Conservation (phyloP, 2,113 vertebrate species). For the Noctilio leporinus region DNA sequence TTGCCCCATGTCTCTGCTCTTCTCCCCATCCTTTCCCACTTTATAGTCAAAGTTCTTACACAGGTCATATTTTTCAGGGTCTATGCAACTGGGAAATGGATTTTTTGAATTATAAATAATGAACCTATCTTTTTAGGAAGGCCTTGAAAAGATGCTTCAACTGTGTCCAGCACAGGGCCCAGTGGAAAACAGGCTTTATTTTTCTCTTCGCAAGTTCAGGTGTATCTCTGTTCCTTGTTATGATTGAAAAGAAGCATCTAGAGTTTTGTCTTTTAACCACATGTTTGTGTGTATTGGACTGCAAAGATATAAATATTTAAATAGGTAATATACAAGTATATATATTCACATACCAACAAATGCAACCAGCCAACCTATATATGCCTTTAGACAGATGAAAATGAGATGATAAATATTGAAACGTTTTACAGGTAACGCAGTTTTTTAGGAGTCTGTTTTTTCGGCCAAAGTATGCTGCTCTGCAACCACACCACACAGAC, state of each 20-base stretch:
- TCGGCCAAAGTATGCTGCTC: slow-evolving; percentile 39
- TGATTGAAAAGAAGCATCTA: slow-evolving; percentile 10
- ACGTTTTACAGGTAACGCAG: background rate
- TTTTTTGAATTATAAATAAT: background rate
- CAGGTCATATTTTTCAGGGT: background rate
- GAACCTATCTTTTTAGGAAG: background rate
- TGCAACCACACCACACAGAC: slow-evolving; percentile 41
- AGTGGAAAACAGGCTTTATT: background rate
- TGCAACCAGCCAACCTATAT: background rate
- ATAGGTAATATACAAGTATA: background rate
- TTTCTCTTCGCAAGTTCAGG: background rate
- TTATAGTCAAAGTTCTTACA: background rate
- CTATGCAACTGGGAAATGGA: background rate
- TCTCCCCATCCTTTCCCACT: background rate
- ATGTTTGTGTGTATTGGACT: slow-evolving; percentile 37
- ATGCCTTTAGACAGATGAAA: slow-evolving; percentile 31
- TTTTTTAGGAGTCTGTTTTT: slow-evolving; percentile 10
- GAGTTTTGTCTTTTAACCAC: slow-evolving; percentile 27
- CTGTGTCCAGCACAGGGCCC: background rate
- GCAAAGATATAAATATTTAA: slow-evolving; percentile 61
- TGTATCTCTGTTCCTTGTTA: background rate
- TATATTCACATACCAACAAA: background rate
- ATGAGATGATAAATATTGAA: slow-evolving; percentile 43
- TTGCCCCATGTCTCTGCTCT: background rate
- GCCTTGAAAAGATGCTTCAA: background rate